A percentile compares a stretch with the other conserved stretches of the same genome.
Evolutionary conservation across 2,113 vertebrate genomes (phyloP).

Genomic region (Hippocampus barbouri): DNA sequence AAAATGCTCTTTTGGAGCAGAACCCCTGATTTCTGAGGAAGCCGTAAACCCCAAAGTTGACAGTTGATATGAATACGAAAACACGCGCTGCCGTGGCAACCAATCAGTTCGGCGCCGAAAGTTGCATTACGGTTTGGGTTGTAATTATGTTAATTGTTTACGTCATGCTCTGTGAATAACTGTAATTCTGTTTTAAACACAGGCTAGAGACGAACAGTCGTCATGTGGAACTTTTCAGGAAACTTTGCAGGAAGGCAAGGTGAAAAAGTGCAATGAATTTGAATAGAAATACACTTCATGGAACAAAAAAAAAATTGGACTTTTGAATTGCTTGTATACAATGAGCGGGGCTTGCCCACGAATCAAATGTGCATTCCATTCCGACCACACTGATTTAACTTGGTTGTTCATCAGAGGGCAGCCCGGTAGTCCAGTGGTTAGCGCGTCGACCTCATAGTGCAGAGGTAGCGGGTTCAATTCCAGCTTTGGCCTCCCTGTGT

Average conservation of each 20-base stretch:
- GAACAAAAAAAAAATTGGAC: background rate
- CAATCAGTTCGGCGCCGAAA: constrained; percentile 44
- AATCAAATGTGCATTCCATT: background rate
- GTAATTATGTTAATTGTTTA: constrained; percentile 61
- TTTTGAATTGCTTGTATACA: background rate
- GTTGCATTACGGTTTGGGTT: constrained; percentile 19
- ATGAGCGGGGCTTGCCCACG: too few relatives aligned
- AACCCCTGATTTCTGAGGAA: constrained; percentile 67
- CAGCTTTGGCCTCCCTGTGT: too few relatives aligned
- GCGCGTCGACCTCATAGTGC: too few relatives aligned
- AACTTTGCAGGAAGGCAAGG: background rate
- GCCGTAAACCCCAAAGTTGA: constrained; percentile 61
- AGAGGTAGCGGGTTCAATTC: too few relatives aligned
- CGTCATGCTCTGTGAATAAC: constrained; percentile 42
- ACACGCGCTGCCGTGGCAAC: constrained; percentile 68
- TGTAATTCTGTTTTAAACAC: constrained; percentile 54
- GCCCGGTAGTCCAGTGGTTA: too few relatives aligned
- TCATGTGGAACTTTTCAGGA: background rate
- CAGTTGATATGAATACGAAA: constrained; percentile 66
- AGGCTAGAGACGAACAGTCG: constrained; percentile 26
- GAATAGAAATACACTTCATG: background rate
- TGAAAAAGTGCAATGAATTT: background rate
- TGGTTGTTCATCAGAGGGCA: background rate
- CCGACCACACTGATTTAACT: background rate
- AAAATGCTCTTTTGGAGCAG: constrained; percentile 51